Conservation (phyloP, 2,797 vertebrate species). For the Adrianichthys oophorus region DNA sequence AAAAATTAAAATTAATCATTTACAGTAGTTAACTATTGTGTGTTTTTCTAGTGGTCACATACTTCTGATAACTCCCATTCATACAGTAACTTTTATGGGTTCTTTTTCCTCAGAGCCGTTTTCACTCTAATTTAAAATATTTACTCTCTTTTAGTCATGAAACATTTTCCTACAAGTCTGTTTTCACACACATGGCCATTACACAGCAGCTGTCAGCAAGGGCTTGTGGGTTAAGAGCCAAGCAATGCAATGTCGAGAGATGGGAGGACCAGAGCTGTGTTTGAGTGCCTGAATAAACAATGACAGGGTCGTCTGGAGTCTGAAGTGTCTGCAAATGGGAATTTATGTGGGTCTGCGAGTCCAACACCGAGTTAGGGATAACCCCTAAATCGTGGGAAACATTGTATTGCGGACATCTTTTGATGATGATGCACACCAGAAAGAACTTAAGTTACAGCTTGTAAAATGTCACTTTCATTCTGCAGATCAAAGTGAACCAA, state of each 20-base stretch:
- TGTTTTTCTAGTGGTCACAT: no score
- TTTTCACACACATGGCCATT: slow-evolving; percentile 46
- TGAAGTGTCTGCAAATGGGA: slow-evolving; percentile 56
- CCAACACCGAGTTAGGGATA: slow-evolving; percentile 10
- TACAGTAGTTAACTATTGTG: no score
- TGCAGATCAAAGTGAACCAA: slow-evolving; percentile 46
- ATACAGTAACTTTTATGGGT: no score
- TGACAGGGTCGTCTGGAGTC: slow-evolving; percentile 65
- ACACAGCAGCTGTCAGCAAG: slow-evolving; percentile 56
- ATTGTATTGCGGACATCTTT: slow-evolving; percentile 7
- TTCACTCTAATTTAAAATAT: slow-evolving; percentile 22
- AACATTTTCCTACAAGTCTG: slow-evolving; percentile 17
- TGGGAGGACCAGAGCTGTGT: slow-evolving; percentile 47
- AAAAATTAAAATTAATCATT: no score
- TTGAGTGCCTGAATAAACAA: slow-evolving; percentile 69
- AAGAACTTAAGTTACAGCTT: slow-evolving; percentile 25
- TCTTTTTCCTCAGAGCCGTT: background rate
- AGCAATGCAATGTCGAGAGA: slow-evolving; percentile 44
- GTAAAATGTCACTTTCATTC: slow-evolving; percentile 25
- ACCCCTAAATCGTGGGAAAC: slow-evolving; percentile 41
- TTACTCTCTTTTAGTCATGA: slow-evolving; percentile 2
- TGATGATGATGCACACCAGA: slow-evolving; percentile 8
- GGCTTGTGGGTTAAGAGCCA: slow-evolving; percentile 44
- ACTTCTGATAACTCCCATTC: no score
- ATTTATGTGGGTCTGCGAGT: slow-evolving; percentile 30